phyloP scores from a whole-genome alignment of 2,797 vertebrate genomes.

The Acanthiza pusilla region DNA sequence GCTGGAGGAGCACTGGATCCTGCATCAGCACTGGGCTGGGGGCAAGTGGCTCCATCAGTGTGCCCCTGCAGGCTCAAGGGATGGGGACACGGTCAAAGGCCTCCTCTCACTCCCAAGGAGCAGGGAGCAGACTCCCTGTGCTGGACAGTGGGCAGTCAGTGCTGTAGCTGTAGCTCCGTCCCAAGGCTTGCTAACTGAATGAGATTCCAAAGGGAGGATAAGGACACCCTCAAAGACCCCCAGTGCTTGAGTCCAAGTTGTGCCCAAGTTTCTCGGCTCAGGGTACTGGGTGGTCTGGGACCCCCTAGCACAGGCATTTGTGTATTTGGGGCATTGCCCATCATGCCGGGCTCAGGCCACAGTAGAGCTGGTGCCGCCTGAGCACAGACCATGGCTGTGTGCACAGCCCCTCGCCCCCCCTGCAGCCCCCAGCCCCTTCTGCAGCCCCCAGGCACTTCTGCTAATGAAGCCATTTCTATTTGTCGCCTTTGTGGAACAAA shows the following conservation, averaged over 20 bases:
- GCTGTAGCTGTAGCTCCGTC: accelerated
- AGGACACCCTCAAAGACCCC: not conserved
- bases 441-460: not conserved
- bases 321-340: not conserved
- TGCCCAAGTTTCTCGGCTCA: not conserved
- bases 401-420: not conserved
- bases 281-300: not conserved
- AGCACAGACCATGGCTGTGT: not conserved
- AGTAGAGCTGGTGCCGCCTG: not conserved
- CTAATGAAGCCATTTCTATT: not conserved
- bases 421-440: not conserved
- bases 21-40: accelerated
- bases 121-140: accelerated
- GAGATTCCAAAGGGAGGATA: not conserved
- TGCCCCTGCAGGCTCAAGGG: not conserved
- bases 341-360: accelerated
- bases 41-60: accelerated
- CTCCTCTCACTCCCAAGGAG: not conserved
- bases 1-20: accelerated
- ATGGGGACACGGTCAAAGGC: accelerated
- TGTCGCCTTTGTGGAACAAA: conserved; percentile 19
- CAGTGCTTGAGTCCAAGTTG: too few species aligned
- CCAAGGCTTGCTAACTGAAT: not conserved
- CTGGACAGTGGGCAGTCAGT: not conserved
- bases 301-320: accelerated